Evolutionary conservation across 2,888 invertebrate species (phyloP).

Genomic region (Chouioia cunea): DNA sequence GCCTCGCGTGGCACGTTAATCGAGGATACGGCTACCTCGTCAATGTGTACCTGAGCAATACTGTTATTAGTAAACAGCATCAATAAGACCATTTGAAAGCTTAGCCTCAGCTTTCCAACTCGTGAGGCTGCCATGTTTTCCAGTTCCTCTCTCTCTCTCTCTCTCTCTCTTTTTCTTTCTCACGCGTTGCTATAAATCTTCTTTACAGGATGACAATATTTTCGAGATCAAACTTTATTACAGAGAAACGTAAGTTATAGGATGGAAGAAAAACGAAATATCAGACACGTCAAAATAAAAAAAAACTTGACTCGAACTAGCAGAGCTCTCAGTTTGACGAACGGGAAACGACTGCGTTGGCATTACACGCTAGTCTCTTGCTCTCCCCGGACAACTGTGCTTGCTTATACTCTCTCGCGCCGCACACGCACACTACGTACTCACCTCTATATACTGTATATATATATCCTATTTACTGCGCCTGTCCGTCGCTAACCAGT

Average conservation of each 20-base stretch:
- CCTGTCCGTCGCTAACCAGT: too few relatives aligned
- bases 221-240: too few relatives aligned
- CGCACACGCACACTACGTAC: too few relatives aligned
- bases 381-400: too few relatives aligned
- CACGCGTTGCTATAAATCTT: too few relatives aligned
- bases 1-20: conserved; percentile 52
- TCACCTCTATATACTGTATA: too few relatives aligned
- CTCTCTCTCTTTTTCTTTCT: neutral
- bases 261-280: neutral
- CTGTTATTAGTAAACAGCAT: neutral
- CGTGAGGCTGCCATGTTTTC: conserved; percentile 39
- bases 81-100: neutral
- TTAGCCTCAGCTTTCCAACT: neutral
- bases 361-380: too few relatives aligned
- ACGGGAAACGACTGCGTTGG: conserved; percentile 21
- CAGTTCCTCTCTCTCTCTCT: neutral
- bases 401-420: too few relatives aligned
- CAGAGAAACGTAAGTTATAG: neutral
- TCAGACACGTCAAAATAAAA: too few relatives aligned
- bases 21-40: conserved; percentile 27
- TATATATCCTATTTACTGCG: too few relatives aligned
- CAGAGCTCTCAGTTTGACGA: conserved; percentile 31
- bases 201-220: too few relatives aligned
- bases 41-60: conserved; percentile 16
- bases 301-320: too few relatives aligned